Base-by-base conservation (phyloP, 2,113 vertebrate genomes). In the Pangasianodon gigas region DNA sequence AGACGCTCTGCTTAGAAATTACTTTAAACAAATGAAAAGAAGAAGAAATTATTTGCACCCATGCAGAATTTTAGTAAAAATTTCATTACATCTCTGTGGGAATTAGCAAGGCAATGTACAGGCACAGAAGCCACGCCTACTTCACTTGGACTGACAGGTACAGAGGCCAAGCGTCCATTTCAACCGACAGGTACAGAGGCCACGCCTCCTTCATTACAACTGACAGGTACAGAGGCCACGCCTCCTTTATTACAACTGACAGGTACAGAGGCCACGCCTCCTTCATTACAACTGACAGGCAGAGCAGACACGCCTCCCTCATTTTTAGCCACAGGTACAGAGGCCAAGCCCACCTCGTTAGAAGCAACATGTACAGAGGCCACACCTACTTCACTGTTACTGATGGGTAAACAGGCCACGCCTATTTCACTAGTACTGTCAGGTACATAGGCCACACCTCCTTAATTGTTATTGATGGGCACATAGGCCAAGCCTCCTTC, bases 251-350 rank as follows among this genome's bases (percentile, higher is more conserved):
- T n/a, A 26, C 5, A 5, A 62, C 3, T 32, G 2, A 14, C 4
- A 48, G 9, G 2, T 11, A 48, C 4, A 79, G 46, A 80, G 11
- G 24, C 77, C 46, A 51, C 26, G 6, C 26, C 24, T 24, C 7
- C 74, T 24, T 46, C 71, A 44, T 8, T 24, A 9, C 3, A 1
- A 44, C 37, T 44, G 26, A 32, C 29, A 67, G 3, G n/a, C 11
- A 62, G 21, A 67, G 10, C 4, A 13, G 10, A 46, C 24, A 29
- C 10, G 6, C 26, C 24, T 46, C 8, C 74, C 16, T 71, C 14
- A 71, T 16, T n/a, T n/a, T 2, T 2, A 67, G 2, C 13, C 2
- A 4, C 0, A 1, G 29, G 0, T 67, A 67, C 10, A 67, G 0
- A 62, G 60, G 60, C 24, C 29, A n/a, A 0, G 0, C 62, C 29